Conservation (phyloP, 1,140 invertebrate species). For the Euura saliciscinereae region DNA sequence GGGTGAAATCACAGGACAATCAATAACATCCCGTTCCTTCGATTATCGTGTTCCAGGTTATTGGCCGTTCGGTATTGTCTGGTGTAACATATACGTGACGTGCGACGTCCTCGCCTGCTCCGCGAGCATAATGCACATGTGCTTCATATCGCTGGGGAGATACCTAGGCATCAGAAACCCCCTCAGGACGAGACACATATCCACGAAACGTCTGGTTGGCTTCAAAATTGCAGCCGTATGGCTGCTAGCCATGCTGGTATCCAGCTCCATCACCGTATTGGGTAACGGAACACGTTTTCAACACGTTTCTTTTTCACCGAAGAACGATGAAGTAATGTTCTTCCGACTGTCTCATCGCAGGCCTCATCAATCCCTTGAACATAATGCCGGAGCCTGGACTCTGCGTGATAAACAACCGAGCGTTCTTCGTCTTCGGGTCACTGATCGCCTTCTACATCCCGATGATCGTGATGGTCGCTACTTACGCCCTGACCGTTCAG, state of each 20-base stretch:
- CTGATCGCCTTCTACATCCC: conserved; percentile 92
- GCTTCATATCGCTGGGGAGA: conserved; percentile 91
- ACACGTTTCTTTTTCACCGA: not conserved
- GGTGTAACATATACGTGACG: conserved; percentile 93
- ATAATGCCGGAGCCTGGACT: conserved; percentile 76
- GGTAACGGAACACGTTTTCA: conserved; percentile 58
- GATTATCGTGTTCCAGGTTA: conserved; percentile 71
- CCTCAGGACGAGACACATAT: conserved; percentile 77
- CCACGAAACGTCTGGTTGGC: conserved; percentile 77
- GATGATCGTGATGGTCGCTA: conserved; percentile 89
- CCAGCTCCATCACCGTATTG: conserved; percentile 85
- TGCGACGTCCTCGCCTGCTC: conserved; percentile 95
- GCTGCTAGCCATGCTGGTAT: conserved; percentile 85
- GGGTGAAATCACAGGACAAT: no score
- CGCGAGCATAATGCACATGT: conserved; percentile 96
- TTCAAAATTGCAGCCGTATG: conserved; percentile 86
- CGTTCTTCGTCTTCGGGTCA: conserved; percentile 88
- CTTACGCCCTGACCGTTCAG: conserved; percentile 88
- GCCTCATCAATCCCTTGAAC: conserved; percentile 73
- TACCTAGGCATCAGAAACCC: conserved; percentile 92
- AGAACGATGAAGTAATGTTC: not conserved
- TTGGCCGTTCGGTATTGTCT: conserved; percentile 86
- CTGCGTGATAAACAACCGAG: conserved; percentile 86
- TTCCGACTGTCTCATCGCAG: conserved; percentile 50
- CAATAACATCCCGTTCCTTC: no score